These are phyloP conservation scores for Falcunculus frontatus DNA, from an alignment of 2,113 vertebrate genomes.

Conservation along the genomic window DNA sequence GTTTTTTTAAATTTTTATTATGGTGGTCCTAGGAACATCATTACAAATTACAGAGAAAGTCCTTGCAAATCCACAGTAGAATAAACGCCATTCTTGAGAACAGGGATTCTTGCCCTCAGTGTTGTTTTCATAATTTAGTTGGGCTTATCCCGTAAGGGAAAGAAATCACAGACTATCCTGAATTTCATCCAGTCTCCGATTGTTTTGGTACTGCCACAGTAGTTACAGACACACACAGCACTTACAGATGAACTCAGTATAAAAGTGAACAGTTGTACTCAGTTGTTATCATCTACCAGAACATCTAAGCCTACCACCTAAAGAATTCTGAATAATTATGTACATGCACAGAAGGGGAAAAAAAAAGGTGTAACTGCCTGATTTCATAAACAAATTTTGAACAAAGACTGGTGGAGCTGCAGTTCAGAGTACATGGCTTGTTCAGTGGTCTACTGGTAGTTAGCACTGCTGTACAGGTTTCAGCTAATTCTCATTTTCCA, in stretches of 20 bases:
- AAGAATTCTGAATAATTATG: neutral
- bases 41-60: neutral
- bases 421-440: neutral
- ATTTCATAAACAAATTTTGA: slow-evolving; percentile 36
- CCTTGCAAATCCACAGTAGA: neutral
- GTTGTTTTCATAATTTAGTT: neutral
- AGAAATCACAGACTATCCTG: neutral
- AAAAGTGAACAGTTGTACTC: neutral
- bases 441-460: neutral
- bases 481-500: slow-evolving; percentile 39
- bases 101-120: neutral
- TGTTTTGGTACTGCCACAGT: neutral
- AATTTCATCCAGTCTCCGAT: neutral
- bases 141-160: neutral
- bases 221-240: neutral
- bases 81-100: neutral
- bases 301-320: neutral
- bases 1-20: neutral
- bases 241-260: neutral
- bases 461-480: neutral
- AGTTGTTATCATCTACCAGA: neutral
- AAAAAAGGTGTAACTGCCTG: neutral
- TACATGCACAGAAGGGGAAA: neutral
- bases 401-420: neutral
- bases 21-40: neutral